Base-by-base conservation (phyloP, 2,113 vertebrate species). In the Sebastes fasciatus region DNA sequence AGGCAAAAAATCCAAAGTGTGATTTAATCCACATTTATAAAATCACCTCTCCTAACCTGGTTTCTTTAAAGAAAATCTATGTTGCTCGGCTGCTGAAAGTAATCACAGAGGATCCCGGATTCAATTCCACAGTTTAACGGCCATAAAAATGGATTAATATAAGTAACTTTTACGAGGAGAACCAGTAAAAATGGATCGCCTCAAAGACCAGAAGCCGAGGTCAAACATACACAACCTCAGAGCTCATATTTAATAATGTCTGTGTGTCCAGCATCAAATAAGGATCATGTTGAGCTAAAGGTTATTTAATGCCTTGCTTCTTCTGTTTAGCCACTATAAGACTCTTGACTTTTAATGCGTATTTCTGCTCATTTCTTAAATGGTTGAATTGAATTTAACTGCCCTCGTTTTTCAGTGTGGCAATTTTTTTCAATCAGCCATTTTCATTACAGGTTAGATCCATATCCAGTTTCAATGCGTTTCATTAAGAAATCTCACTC, bases 91-190 rank as follows among this genome's bases (percentile, higher is more conserved):
- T 40, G 19, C 40, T 55, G 16, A 72, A 85, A 58, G 60, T 46
- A 76, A 79, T 81, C 80, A 26, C 26, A 88, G 8, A 73, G 52
- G 14, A 66, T 62, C 57, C 54, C 21, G 55, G 58, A 80, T 83
- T 82, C 52, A 74, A 67, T 74, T 69, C 61, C 72, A 74, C 62
- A 85, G 23, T 75, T 84, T 58, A 76, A 85, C 40, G 8, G n/a
- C 76, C 81, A 52, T 79, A 76, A 84, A 83, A 88, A 69, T 68
- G 12, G 71, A 84, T 83, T 67, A 71, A 71, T 80, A 57, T 34
- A 45, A 81, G 58, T 76, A 80, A 67, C 64, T 82, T 26, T 79
- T 66, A 79, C 58, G n/a, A 62, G 62, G 40, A 45, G 45, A 14
- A 9, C 40, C 43, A 45, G 78, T 74, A 61, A 85, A 26, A 88